Evolutionary conservation across 2,888 invertebrate species (phyloP).

Genomic region (Cacoxenus indagator): DNA sequence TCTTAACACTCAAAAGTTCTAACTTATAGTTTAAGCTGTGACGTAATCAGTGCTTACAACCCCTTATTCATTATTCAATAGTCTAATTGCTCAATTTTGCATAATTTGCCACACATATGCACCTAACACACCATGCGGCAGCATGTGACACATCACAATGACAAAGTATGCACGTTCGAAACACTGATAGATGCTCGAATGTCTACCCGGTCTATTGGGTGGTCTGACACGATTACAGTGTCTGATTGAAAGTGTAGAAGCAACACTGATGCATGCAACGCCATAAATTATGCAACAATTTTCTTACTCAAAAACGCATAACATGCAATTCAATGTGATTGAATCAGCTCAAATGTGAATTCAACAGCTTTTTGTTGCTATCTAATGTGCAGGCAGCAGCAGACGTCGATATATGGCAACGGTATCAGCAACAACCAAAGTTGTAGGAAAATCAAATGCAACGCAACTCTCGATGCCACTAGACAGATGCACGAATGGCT

Average conservation of each 20-base stretch:
- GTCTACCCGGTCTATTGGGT: too few species aligned
- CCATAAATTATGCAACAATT: slow-evolving; percentile 26
- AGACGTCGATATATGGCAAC: neutral
- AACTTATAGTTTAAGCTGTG: neutral
- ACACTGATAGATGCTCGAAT: too few species aligned
- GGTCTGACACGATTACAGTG: neutral
- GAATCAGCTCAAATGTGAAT: slow-evolving; percentile 52
- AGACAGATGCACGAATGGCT: slow-evolving; percentile 41
- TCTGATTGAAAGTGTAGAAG: neutral
- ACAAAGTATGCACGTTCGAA: neutral
- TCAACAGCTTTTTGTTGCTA: slow-evolving; percentile 42
- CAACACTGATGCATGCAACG: slow-evolving; percentile 40
- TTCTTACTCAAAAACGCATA: slow-evolving; percentile 38
- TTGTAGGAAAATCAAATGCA: neutral
- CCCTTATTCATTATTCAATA: neutral
- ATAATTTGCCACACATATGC: neutral
- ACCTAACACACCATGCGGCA: neutral
- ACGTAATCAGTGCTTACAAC: neutral
- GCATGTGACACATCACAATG: neutral
- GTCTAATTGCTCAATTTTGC: neutral
- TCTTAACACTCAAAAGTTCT: neutral
- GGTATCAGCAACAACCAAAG: neutral
- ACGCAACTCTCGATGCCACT: neutral
- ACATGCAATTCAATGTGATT: slow-evolving; percentile 33
- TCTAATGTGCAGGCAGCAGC: neutral